Conservation (phyloP, 2,113 vertebrate species). For the Corydoras sp. region DNA sequence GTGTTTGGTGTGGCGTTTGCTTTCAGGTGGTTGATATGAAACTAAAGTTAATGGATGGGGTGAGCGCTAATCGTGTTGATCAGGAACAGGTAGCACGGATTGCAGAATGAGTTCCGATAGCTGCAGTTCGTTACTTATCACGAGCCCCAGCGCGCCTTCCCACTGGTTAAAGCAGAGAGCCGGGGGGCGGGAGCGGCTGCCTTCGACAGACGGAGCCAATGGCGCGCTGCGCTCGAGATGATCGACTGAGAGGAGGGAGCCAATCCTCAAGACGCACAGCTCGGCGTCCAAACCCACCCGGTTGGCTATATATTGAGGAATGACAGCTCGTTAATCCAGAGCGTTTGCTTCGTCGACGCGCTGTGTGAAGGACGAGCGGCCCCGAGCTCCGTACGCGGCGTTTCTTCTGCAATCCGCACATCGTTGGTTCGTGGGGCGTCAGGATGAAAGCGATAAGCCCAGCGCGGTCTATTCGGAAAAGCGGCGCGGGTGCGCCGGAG, state of each 20-base stretch:
- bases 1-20: too few relatives aligned
- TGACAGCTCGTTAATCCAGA: too few relatives aligned
- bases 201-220: constrained; percentile 40
- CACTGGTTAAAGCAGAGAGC: too few relatives aligned
- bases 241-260: constrained; percentile 40
- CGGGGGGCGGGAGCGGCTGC: constrained; percentile 33
- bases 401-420: background rate
- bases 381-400: background rate
- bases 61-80: constrained; percentile 65
- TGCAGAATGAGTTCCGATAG: constrained; percentile 71
- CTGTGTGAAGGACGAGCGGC: constrained; percentile 13
- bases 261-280: constrained; percentile 52
- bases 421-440: constrained; percentile 10
- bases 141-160: too few relatives aligned
- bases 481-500: constrained; percentile 75
- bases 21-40: too few relatives aligned
- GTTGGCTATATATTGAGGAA: constrained; percentile 9
- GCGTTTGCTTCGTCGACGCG: too few relatives aligned
- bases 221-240: background rate
- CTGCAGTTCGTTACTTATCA: constrained; percentile 44
- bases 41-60: constrained; percentile 6
- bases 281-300: constrained; percentile 51
- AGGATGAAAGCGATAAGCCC: constrained; percentile 98
- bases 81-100: constrained; percentile 74
- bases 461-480: constrained; percentile 86